phyloP scores from a whole-genome alignment of 1,140 invertebrate genomes.

The Phymorhynchus buccinoides region DNA sequence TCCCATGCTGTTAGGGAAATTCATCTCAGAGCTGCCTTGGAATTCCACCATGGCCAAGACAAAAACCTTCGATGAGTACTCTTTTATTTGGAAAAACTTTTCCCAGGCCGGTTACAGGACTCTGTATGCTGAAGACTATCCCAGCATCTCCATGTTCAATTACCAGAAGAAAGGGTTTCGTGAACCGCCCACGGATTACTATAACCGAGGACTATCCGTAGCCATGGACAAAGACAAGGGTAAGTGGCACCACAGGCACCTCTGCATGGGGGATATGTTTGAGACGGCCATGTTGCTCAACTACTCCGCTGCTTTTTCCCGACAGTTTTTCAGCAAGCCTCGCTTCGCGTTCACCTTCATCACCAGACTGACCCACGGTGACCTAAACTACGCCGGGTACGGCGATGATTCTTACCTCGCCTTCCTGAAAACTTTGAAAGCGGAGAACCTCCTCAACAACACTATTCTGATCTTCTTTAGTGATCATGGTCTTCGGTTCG shows the following conservation, averaged over 20 bases:
- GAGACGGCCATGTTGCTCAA: constrained; percentile 69
- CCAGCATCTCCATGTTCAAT: constrained; percentile 75
- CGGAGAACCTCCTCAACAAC: constrained; percentile 71
- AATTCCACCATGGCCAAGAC: too few relatives aligned
- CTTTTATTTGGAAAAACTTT: too few relatives aligned
- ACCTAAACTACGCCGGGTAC: constrained; percentile 62
- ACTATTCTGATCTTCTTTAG: constrained; percentile 87
- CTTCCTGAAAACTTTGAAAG: constrained; percentile 66
- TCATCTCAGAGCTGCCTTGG: constrained; percentile 69
- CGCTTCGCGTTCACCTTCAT: constrained; percentile 72
- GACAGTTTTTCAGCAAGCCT: constrained; percentile 56
- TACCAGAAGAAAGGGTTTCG: constrained; percentile 72
- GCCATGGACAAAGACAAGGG: constrained; percentile 63
- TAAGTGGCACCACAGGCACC: constrained; percentile 64
- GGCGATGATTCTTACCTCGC: constrained; percentile 66
- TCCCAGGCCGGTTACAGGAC: too few relatives aligned
- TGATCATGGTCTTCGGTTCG: constrained; percentile 94
- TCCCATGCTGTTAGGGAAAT: constrained; percentile 70
- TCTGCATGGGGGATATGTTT: constrained; percentile 62
- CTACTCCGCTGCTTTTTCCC: constrained; percentile 62
- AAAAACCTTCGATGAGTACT: constrained; percentile 70
- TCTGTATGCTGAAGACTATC: constrained; percentile 75
- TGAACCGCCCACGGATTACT: constrained; percentile 74
- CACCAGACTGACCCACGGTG: constrained; percentile 71
- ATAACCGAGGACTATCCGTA: constrained; percentile 72